A percentile compares a stretch with the other conserved stretches of the same genome.
Evolutionary conservation across 2,797 vertebrate species (phyloP).

Genomic region (Phoebastria nigripes): DNA sequence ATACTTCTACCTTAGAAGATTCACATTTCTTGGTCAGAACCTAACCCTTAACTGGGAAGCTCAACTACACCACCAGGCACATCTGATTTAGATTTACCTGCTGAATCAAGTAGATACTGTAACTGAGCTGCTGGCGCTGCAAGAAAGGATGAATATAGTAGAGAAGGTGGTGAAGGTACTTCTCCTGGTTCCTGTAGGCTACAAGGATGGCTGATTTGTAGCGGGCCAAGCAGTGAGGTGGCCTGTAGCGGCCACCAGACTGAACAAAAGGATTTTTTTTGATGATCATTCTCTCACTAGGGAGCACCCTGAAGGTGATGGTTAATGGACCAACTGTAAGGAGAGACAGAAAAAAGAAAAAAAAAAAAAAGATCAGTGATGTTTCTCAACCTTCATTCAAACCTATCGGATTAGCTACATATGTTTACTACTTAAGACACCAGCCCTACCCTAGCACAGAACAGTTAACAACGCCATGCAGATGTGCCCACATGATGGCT

Average conservation of each 20-base stretch:
- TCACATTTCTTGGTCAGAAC: neutral
- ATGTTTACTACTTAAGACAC: neutral
- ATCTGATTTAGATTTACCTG: conserved; percentile 56
- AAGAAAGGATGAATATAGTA: conserved; percentile 76
- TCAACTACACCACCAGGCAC: neutral
- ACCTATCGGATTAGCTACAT: neutral
- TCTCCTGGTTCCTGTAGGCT: conserved; percentile 68
- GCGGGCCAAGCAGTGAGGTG: conserved; percentile 67
- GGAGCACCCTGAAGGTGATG: conserved; percentile 48
- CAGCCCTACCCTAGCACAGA: neutral
- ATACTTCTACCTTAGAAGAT: neutral
- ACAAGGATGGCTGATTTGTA: conserved; percentile 70
- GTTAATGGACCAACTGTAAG: conserved; percentile 67
- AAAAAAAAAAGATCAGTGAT: neutral
- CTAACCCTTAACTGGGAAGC: neutral
- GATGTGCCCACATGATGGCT: accelerated
- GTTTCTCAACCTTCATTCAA: neutral
- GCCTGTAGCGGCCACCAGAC: conserved; percentile 66
- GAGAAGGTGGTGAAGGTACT: conserved; percentile 65
- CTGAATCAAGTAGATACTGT: conserved; percentile 73
- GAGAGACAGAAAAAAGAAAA: neutral
- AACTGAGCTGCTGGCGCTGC: conserved; percentile 75
- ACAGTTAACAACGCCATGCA: accelerated
- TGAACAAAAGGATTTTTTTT: conserved; percentile 68
- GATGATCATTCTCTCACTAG: conserved; percentile 59